Conservation (phyloP, 1,140 invertebrate species). For the Eurosta solidaginis region DNA sequence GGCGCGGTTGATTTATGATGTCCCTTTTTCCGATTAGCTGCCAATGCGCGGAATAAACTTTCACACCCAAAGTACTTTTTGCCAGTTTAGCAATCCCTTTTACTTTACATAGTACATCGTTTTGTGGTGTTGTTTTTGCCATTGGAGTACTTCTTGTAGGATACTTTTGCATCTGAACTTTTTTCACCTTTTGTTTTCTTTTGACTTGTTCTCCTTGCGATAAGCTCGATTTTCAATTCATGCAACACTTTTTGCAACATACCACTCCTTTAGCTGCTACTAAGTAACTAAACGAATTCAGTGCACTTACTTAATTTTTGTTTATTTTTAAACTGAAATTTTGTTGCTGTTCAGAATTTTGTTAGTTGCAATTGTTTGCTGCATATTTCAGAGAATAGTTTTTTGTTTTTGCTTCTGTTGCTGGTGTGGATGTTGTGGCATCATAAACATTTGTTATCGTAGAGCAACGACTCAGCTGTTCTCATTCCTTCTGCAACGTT, state of each 20-base stretch:
- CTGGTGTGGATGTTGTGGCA: background rate
- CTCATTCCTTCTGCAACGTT: background rate
- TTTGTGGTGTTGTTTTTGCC: background rate
- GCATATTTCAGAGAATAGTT: background rate
- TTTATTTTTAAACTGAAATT: too few relatives aligned
- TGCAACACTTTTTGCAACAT: background rate
- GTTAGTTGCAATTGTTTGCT: background rate
- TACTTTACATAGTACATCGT: background rate
- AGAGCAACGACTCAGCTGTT: background rate
- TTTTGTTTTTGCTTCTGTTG: background rate
- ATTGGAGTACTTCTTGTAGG: background rate
- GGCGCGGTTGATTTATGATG: slow-evolving; percentile 5
- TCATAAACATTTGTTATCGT: slow-evolving; percentile 15
- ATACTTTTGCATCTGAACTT: background rate
- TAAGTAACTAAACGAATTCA: background rate
- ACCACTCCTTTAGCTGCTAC: background rate
- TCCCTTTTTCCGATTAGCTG: slow-evolving; percentile 4
- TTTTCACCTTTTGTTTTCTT: background rate
- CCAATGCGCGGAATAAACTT: slow-evolving; percentile 1
- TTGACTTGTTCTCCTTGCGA: too few relatives aligned
- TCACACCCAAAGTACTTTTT: background rate
- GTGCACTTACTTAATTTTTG: too few relatives aligned
- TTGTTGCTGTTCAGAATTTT: too few relatives aligned
- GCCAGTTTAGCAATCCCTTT: background rate
- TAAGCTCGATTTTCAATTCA: background rate